A percentile compares a stretch with the other conserved stretches of the same genome.
Conservation (phyloP, 1,140 invertebrate species). For the Drosophila asahinai region DNA sequence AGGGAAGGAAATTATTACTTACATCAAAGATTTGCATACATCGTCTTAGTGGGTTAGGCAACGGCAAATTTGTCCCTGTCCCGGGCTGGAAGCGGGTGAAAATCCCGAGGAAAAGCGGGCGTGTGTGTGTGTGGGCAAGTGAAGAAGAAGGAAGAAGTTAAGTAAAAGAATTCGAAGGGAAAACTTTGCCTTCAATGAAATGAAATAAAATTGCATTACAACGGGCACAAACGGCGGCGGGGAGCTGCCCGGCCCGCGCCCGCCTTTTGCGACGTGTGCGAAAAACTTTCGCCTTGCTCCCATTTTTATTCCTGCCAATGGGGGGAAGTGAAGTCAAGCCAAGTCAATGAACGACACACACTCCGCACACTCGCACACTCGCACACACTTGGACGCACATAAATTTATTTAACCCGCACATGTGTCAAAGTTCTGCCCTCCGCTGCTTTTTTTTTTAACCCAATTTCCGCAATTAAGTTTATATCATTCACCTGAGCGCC, state of each 20-base stretch:
- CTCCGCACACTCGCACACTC: conserved; percentile 9
- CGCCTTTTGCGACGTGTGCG: conserved; percentile 63
- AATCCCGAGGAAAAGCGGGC: conserved; percentile 1
- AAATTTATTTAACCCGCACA: conserved; percentile 82
- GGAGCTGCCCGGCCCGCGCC: neutral
- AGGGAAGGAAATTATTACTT: conserved; percentile 81
- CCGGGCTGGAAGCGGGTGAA: neutral
- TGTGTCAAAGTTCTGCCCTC: conserved; percentile 69
- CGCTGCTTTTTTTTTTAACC: conserved; percentile 58
- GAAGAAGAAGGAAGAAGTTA: conserved; percentile 60
- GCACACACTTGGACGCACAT: conserved; percentile 43
- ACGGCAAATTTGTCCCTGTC: conserved; percentile 41
- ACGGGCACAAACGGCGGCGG: conserved; percentile 58
- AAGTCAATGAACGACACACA: conserved; percentile 74
- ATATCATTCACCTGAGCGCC: conserved; percentile 73
- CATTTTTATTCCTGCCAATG: conserved; percentile 65
- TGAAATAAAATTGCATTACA: conserved; percentile 84
- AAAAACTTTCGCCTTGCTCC: conserved; percentile 74
- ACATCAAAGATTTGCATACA: conserved; percentile 82
- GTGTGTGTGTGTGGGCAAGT: conserved; percentile 10
- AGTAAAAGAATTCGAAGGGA: conserved; percentile 77
- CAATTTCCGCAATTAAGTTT: conserved; percentile 83
- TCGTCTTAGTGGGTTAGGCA: conserved; percentile 61
- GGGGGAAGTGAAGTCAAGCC: conserved; percentile 67
- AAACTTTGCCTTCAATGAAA: conserved; percentile 83